Evolutionary conservation across 2,113 vertebrate species (phyloP), one percentile per base, ranked within the genome.

Genomic region (Gasterosteus aculeatus): DNA sequence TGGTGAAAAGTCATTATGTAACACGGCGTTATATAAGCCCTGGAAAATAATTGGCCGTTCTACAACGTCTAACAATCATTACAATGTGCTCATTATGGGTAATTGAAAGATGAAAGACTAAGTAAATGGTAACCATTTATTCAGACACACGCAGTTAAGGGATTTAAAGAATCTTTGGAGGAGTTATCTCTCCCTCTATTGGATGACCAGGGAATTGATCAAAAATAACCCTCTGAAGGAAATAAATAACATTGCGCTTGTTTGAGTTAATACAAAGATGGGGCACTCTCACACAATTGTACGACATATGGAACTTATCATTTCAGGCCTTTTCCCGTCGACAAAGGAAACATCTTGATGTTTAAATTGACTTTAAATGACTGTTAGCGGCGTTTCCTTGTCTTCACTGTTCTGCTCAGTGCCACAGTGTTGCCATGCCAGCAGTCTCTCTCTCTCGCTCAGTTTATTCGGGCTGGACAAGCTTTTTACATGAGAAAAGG

Each of bases 401-500:
- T 88, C 82, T 76, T 75, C 73, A 73, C 74, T 73, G 41, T 78
- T 60, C 39, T 69, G 42, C 29, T 64, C 29, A 76, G 53, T 39
- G 33, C 46, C 22, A 33, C 39, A 8, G 41, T 67, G 66, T 56
- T 82, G 84, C 87, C 74, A 14, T 64, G 31, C 44, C 46, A 78
- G 77, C 67, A 72, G 80, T 75, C 51, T 39, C 31, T 68, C 38
- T 39, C 66, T 64, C 71, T 78, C 65, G 87, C 72, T 78, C 57
- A 88, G 67, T 90, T 89, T 82, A 84, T 75, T 82, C 81, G 83
- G 81, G 63, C 69, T 76, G 72, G 26, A 79, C 19, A 75, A 46
- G 44, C 64, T 75, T 56, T 33, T 62, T 42, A 77, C 79, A 87
- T 64, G 78, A 77, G 79, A 92, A 22, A 94, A 94, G 90, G 92